Evolutionary conservation across 2,888 invertebrate genomes (phyloP), one percentile per base, ranked within the genome.

Genomic region (Priocnemis perturbator): DNA sequence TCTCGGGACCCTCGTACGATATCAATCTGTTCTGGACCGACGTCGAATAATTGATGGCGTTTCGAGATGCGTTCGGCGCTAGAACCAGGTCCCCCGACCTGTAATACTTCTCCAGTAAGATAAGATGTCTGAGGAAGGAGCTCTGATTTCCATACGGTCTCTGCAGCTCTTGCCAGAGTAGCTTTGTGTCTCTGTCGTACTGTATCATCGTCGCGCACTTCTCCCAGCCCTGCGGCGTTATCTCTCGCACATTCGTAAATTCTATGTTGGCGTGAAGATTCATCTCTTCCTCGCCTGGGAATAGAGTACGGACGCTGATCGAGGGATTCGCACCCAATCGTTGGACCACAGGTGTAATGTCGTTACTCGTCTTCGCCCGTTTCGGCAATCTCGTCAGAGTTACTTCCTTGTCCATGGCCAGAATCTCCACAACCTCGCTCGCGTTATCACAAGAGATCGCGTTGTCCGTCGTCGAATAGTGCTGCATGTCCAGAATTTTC

Each of bases 71-170:
- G 73, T 92, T 93, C 3, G 94, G 93, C 0, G 95, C 92, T 15
- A 96, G 85, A 0, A 95, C 91, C 58, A 96, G 88, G 83, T 96
- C 95, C 0, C 96, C 96, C 73, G 93, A 94, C 65, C 96, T 91
- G 85, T 94, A 96, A 88, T 96, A 96, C 85, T 96, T 96, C 78
- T 96, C 96, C 73, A 96, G 86, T 5, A 96, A 89, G 60, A 96
- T 93, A 47, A 96, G 89, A 88, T 96, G 96, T 7, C 96, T 91
- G 0, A 96, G 89, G 85, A 96, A 96, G 76, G 96, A 96, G 53
- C 96, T 95, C 82, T 95, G 95, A 87, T 95, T 96, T 2, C 96
- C 96, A 80, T 96, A 96, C 0, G 96, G 96, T 85, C 95, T 93
- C 84, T 96, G 95, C 48, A 96, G 87, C 78, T 95, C 95, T 72